A percentile compares a stretch with the other conserved stretches of the same genome.
Evolutionary conservation across 1,140 invertebrate genomes (phyloP).

Genomic region (Anastatus disparis): DNA sequence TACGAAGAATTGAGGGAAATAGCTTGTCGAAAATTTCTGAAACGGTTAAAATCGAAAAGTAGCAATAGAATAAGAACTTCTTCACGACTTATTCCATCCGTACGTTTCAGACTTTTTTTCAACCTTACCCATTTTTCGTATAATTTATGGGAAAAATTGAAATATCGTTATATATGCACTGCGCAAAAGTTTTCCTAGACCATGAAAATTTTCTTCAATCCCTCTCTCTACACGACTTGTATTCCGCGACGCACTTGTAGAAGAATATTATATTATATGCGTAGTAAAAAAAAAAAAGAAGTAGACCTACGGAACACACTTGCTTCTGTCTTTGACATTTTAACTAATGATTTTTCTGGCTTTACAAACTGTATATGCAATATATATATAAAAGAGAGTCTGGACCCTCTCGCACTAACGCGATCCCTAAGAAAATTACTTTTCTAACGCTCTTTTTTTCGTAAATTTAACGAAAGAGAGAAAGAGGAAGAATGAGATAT

Average conservation of each 20-base stretch:
- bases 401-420: neutral
- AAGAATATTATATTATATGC: constrained; percentile 18
- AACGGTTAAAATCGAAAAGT: too few relatives aligned
- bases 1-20: too few relatives aligned
- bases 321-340: constrained; percentile 48
- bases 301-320: neutral
- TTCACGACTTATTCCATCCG: neutral
- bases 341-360: constrained; percentile 50
- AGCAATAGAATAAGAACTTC: too few relatives aligned
- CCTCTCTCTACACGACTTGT: neutral
- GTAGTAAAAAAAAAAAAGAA: neutral
- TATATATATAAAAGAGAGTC: too few relatives aligned
- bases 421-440: constrained; percentile 36
- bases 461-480: constrained; percentile 14
- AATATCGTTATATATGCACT: constrained; percentile 30
- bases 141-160: constrained; percentile 42
- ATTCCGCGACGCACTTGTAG: neutral
- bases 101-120: too few relatives aligned
- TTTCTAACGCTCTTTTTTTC: constrained; percentile 16
- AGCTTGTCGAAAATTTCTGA: too few relatives aligned
- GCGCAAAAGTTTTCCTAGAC: constrained; percentile 10
- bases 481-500: too few relatives aligned
- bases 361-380: neutral
- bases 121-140: too few relatives aligned
- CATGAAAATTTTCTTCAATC: constrained; percentile 9